Base-by-base conservation (phyloP, 1,140 invertebrate genomes). In the Drosophila littoralis region DNA sequence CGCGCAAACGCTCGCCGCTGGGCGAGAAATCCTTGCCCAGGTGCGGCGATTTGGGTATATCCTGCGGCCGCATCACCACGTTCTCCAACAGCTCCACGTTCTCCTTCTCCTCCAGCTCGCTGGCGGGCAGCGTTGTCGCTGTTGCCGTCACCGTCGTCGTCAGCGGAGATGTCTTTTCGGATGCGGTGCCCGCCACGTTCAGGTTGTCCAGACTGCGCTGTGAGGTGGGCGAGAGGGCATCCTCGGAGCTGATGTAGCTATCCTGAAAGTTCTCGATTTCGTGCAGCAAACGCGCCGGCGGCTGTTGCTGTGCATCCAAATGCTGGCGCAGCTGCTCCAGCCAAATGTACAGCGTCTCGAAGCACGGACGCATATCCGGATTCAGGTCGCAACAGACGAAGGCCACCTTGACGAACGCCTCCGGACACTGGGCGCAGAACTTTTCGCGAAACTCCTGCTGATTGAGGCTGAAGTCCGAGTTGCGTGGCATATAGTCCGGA, bases 391-490 rank as follows among this genome's bases (percentile, higher is more conserved):
- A 97, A 90, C 97, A 98, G 10, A 97, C 93, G 89, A 98, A 97
- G 28, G 97, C 97, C 55, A 98, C 94, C 81, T 95, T 95, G 82
- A 97, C 97, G 89, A 98, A 97, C 0, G 96, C 94, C 88, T 98
- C 96, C 0, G 98, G 97, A 91, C 97, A 98, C 71, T 94, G 94
- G n/a, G 93, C 77, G 91, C 98, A 98, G 93, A 97, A 98, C 91
- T 97, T 97, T 66, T 97, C 96, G 40, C 96, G 94, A 86, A 98
- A 99, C 0, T 95, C 94, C 70, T 95, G 94, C 90, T 97, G 96
- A 93, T 98, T 98, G 1, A 99, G 93, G 6, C 97, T 97, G 91
- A 98, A 99, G 92, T 98, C 97, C 43, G 95, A 95, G 0, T 97
- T 97, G 33, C 97, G 94, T 1, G 98, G 97, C 65, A 99, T 93